Base-by-base conservation (phyloP, 2,888 invertebrate genomes). In the Anaspis maculata region DNA sequence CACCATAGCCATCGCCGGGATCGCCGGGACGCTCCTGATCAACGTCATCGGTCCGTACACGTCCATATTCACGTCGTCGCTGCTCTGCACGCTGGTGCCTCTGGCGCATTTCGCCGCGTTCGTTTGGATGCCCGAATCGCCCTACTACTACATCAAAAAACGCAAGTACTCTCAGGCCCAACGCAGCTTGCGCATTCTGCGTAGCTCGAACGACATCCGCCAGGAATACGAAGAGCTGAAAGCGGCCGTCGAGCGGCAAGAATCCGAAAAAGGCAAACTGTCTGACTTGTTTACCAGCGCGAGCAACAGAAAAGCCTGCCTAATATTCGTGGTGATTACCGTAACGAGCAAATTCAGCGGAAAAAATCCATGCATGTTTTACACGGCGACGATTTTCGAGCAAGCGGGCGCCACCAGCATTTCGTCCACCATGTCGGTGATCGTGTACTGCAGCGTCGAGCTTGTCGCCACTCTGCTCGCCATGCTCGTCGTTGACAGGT, bases 121-220 rank as follows among this genome's bases (percentile, higher is more conserved):
- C 56, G 59, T 73, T 19, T 72, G 73, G 54, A 68, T 81, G 57
- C 83, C 83, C n/a, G 83, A 83, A 65, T 72, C 74, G 1, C 77
- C 77, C 0, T 68, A 73, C 30, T 71, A 64, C 42, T 56, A 64
- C 37, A 57, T 70, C 21, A 62, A 66, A 19, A 65, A 61, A 26
- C 57, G 59, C 5, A 56, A 61, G 10, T 64, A 66, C 34, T 52
- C 59, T 1, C 66, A 67, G 10, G 76, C 76, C 0, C 55, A 64
- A 12, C 48, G 59, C 25, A 69, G 78, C 10, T 66, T 83, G 37
- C 64, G 68, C 44, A 71, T 69, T 55, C 59, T 83, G 27, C 67
- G 82, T 38, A 74, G 73, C 25, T 71, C 70, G 39, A 35, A 46
- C 1, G 55, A 66, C 30, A 51, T 61, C 1, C 74, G 79, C 46